These are phyloP conservation scores for Perca schrenkii DNA, from an alignment of 2,113 vertebrate species.

Conservation along the genomic window DNA sequence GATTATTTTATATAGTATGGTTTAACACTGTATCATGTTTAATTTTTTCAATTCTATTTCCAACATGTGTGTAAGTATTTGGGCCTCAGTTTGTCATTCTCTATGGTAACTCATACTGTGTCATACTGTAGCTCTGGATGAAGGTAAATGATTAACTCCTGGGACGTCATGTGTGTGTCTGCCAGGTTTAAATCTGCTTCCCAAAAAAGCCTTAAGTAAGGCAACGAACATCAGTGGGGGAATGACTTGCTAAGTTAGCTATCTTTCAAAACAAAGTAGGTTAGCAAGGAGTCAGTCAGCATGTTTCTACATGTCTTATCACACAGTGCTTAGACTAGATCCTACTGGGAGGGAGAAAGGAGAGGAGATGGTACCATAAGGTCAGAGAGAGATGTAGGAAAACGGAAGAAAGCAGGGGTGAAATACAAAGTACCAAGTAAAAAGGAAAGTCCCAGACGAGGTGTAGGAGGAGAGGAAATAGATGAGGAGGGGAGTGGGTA, in stretches of 20 bases:
- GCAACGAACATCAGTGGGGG: background rate
- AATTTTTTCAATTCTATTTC: background rate
- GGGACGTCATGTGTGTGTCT: conserved; percentile 1
- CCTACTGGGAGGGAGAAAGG: background rate
- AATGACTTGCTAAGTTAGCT: background rate
- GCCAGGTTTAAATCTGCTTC: conserved; percentile 11
- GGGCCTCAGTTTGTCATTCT: conserved; percentile 5
- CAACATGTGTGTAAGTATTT: conserved; percentile 18
- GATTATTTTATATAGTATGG: background rate
- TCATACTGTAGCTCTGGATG: conserved; percentile 5
- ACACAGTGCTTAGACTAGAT: background rate
- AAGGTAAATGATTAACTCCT: conserved; percentile 64
- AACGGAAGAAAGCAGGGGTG: background rate
- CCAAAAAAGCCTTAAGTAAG: conserved; percentile 4
- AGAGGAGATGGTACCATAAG: background rate
- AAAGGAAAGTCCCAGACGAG: background rate
- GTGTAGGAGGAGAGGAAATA: conserved; percentile 1
- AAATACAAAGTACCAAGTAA: background rate
- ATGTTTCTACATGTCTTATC: background rate
- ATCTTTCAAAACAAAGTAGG: background rate
- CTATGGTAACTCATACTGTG: conserved; percentile 39
- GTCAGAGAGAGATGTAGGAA: background rate
- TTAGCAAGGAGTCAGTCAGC: background rate
- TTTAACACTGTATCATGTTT: background rate
- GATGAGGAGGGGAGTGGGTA: background rate